Evolutionary conservation across 2,113 vertebrate genomes (phyloP).

Genomic region (Pimephales promelas): DNA sequence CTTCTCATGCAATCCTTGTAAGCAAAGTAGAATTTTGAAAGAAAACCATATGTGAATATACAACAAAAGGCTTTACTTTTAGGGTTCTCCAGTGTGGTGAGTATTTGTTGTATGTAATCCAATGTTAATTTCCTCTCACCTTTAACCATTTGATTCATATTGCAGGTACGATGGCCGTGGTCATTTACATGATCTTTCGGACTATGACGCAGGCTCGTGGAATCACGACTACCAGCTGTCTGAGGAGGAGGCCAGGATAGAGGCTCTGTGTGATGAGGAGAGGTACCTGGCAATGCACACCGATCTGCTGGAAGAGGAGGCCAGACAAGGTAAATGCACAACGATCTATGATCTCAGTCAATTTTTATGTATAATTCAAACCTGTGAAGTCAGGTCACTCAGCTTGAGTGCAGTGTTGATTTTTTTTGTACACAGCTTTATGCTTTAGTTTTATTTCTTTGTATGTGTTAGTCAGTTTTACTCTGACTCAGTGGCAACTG

Average conservation of each 20-base stretch:
- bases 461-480: background rate
- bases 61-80: conserved; percentile 61
- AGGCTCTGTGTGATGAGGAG: conserved; percentile 98
- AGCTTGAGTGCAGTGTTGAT: background rate
- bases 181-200: conserved; percentile 99
- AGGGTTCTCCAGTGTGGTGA: conserved; percentile 67
- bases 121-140: conserved; percentile 49
- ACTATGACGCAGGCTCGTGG: conserved; percentile 98
- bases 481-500: background rate
- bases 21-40: conserved; percentile 49
- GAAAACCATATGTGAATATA: conserved; percentile 35
- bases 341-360: background rate
- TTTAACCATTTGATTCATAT: conserved; percentile 82
- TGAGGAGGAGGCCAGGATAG: conserved; percentile 95
- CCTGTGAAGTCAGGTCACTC: background rate
- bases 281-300: conserved; percentile 99
- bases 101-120: conserved; percentile 65
- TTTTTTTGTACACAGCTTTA: background rate
- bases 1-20: conserved; percentile 45
- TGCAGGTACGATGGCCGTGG: conserved; percentile 99
- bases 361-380: background rate
- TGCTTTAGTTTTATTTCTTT: background rate
- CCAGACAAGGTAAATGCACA: conserved; percentile 87
- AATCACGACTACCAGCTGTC: conserved; percentile 96
- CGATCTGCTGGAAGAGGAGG: conserved; percentile 98